Evolutionary conservation across 1,140 invertebrate genomes (phyloP), one percentile per base, ranked within the genome.

Genomic region (Mylabris phalerata): DNA sequence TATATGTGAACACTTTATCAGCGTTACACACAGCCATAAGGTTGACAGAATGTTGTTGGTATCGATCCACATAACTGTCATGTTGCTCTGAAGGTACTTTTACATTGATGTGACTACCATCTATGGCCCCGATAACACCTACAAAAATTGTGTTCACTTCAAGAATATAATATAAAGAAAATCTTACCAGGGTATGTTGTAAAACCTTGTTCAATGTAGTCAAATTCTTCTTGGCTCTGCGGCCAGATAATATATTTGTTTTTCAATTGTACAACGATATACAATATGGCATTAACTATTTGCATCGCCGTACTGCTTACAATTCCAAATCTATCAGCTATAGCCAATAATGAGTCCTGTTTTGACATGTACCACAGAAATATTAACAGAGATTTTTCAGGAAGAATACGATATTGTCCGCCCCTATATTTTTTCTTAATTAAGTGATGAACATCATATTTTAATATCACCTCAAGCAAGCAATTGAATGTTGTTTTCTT

Each of bases 331-430:
- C 49, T 4, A 27, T 57, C 48, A 26, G 38, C 55, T 50, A 57
- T 57, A 9, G 11, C 25, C 41, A 42, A 7, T 11, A 57, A 40
- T 45, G 43, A 32, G 52, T 60, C 58, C 54, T 39, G 50, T 11
- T 54, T 25, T 10, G 50, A 19, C 24, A 60, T 26, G 27, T 48
- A 60, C 58, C 58, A 60, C 42, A 60, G 11, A 55, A 60, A 60
- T 9, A 60, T 26, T 27, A 60, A 26, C 11, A 60, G 10, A 39
- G 6, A 6, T 48, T 60, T 60, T 49, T 60, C 46, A 7, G 40
- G 49, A 4, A 44, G n/a, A 46, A 39, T 41, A 24, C 50, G 50
- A 41, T 46, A 38, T 38, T 47, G 26, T 13, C 57, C 57, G 9
- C 57, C 57, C 38, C 40, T 6, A 46, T 54, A 59, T 55, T 52